Conservation (phyloP, 2,113 vertebrate species). For the Dasyornis broadbenti region DNA sequence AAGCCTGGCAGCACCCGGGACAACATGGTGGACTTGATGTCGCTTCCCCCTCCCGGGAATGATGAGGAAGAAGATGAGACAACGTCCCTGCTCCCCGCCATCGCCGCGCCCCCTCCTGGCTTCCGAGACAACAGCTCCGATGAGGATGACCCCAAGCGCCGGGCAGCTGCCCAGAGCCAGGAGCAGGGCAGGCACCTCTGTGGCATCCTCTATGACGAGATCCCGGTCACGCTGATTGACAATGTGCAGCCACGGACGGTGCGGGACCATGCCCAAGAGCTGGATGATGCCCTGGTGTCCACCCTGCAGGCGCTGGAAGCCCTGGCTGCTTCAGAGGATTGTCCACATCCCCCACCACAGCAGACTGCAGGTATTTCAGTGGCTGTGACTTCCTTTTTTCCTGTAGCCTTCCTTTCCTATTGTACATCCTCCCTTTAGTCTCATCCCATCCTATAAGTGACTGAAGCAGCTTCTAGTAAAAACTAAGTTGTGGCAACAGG, state of each 20-base stretch:
- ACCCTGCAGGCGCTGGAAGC: conserved; percentile 96
- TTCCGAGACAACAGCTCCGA: conserved; percentile 98
- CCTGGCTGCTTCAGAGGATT: conserved; percentile 95
- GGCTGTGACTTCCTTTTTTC: neutral
- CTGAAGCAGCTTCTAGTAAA: neutral
- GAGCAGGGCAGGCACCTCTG: conserved; percentile 69
- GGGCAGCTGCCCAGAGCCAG: conserved; percentile 66
- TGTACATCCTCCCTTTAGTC: neutral
- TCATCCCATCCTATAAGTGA: neutral
- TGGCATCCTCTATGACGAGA: conserved; percentile 81
- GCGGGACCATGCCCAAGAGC: conserved; percentile 92
- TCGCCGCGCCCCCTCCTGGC: conserved; percentile 92
- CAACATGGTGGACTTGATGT: conserved; percentile 89
- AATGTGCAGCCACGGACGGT: conserved; percentile 89
- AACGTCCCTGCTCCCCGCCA: conserved; percentile 80
- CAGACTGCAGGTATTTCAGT: conserved; percentile 90
- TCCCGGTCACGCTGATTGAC: conserved; percentile 94
- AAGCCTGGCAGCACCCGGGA: conserved; percentile 74
- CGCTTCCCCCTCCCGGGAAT: conserved; percentile 89
- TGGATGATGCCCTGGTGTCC: conserved; percentile 95
- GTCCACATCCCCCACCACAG: conserved; percentile 85
- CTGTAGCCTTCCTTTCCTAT: neutral
- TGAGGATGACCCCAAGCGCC: conserved; percentile 89
- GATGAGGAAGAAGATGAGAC: conserved; percentile 81
- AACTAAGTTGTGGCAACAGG: neutral